Percentiles rank a stretch among this genome's conserved stretches.
These are phyloP conservation scores for Littorina saxatilis DNA, from an alignment of 1,140 invertebrate species.

Conservation along the genomic window DNA sequence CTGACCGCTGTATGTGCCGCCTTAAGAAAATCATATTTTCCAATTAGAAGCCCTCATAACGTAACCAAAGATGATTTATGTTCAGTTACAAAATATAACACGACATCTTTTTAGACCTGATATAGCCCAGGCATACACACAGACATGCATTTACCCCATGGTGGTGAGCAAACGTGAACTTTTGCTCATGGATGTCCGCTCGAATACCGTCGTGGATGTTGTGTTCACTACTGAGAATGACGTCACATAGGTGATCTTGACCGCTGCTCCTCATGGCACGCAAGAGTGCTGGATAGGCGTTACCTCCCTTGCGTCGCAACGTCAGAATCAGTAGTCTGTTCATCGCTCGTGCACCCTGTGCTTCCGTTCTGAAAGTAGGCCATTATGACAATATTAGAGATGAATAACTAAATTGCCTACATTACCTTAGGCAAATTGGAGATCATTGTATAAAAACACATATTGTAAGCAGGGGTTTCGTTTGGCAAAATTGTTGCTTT, in stretches of 20 bases:
- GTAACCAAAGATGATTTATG: too few species aligned
- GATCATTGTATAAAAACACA: background rate
- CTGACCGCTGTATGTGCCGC: too few species aligned
- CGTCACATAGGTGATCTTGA: background rate
- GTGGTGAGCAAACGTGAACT: too few species aligned
- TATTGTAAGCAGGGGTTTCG: background rate
- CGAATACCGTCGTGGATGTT: background rate
- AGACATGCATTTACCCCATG: too few species aligned
- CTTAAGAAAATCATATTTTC: too few species aligned
- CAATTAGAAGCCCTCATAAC: too few species aligned
- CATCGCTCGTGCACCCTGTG: constrained; percentile 16
- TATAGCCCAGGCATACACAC: too few species aligned
- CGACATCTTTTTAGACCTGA: too few species aligned
- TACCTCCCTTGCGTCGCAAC: constrained; percentile 6
- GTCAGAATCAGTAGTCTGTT: constrained; percentile 24
- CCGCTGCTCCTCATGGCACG: background rate
- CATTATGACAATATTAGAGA: background rate
- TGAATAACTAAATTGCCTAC: background rate
- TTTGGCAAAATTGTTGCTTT: background rate
- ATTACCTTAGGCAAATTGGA: background rate
- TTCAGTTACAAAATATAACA: too few species aligned
- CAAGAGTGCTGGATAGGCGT: constrained; percentile 13
- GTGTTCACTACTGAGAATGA: background rate
- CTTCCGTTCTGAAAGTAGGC: constrained; percentile 24
- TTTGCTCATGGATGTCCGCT: background rate